Percentiles rank a stretch among this genome's conserved stretches.
phyloP scores from a whole-genome alignment of 2,888 invertebrate genomes.

The Coleophora flavipennella region DNA sequence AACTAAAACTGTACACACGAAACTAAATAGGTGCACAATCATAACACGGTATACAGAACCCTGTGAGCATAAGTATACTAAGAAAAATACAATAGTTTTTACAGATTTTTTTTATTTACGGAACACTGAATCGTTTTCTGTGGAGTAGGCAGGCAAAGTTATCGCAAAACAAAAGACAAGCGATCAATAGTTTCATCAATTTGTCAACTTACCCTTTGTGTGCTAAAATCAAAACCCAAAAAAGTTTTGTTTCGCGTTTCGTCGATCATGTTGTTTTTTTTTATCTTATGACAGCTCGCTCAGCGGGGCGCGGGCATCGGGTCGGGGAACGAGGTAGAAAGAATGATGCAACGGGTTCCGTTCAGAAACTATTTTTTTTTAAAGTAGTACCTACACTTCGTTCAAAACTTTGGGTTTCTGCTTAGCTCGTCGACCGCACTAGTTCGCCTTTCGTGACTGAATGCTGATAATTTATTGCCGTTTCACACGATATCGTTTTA shows the following conservation, averaged over 20 bases:
- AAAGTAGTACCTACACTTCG: neutral
- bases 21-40: no score
- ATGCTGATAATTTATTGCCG: constrained; percentile 25
- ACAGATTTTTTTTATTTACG: no score
- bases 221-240: constrained; percentile 89
- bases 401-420: no score
- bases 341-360: constrained; percentile 22
- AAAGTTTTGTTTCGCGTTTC: constrained; percentile 70
- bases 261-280: constrained; percentile 49
- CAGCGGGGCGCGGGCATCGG: constrained; percentile 16
- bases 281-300: constrained; percentile 49
- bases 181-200: constrained; percentile 17
- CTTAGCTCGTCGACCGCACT: constrained; percentile 10
- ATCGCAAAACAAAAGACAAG: no score
- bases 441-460: constrained; percentile 37
- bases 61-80: no score
- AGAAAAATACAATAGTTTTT: no score
- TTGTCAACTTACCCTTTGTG: constrained; percentile 80
- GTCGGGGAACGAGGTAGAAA: constrained; percentile 9
- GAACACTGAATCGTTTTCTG: no score
- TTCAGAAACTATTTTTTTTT: constrained; percentile 20
- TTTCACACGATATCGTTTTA: constrained; percentile 34
- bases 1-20: no score
- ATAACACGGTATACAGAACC: no score
- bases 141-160: no score